Evolutionary conservation across 2,797 vertebrate genomes (phyloP), one percentile per base, ranked within the genome.

Genomic region (Odontamblyopus lacepedii): DNA sequence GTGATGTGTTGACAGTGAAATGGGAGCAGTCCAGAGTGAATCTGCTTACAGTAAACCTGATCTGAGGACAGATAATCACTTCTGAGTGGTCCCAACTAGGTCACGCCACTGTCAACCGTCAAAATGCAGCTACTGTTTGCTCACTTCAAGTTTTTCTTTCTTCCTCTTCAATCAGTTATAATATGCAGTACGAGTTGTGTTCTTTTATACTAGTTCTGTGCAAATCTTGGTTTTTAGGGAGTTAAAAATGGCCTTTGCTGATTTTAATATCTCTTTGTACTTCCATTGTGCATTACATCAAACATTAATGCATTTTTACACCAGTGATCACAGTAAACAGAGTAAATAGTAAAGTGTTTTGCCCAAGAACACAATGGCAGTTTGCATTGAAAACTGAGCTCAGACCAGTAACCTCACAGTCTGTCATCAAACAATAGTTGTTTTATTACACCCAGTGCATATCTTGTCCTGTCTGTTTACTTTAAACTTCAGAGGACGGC

Each of bases 31-130:
- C 7, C 13, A 13, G 44, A 27, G 15, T 50, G 64, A 66, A 51
- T 50, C 44, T 50, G 64, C 64, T 66, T 29, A 50, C 64, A 66
- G 41, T 29, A 29, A 48, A 66, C 64, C 63, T 29, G 64, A 66
- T 29, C 44, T 29, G 26, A 23, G 12, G 23, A 18, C 64, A 30
- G 64, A 66, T 66, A 66, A 66, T 51, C 44, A 16, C 41, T 26
- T 26, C 38, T 65, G 63, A 65, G 63, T 65, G 63, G 38, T 48
- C 41, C 16, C 41, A 65, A 15, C 18, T 27, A 23, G 63, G 63
- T 48, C 41, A 64, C 4, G 12, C 35, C 41, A 18, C 13, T 29
- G 32, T 65, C 19, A 26, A 16, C 63, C 50, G 63, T 50, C 41
- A n/a, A 41, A 63, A 23, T 3, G n/a, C 5, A 6, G 13, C 23